Conservation (phyloP, 2,113 vertebrate genomes). For the Zapus hudsonius region DNA sequence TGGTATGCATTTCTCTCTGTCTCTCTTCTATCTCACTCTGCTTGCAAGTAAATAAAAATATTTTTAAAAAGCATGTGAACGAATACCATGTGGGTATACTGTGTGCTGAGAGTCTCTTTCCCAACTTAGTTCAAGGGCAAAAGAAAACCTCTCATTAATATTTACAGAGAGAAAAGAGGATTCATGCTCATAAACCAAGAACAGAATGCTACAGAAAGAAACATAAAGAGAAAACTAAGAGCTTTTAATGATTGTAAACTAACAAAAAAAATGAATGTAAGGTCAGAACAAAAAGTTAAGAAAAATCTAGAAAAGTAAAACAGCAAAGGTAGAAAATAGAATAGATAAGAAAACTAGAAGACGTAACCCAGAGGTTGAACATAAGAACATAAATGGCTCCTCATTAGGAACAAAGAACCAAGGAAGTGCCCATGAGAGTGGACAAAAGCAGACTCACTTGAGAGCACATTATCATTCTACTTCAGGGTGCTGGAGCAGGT, state of each 20-base stretch:
- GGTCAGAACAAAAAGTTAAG: neutral
- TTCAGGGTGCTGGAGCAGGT: neutral
- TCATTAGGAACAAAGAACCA: neutral
- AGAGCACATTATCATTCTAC: neutral
- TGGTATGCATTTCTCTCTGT: no score
- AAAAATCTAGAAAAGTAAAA: neutral
- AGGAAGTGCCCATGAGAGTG: neutral
- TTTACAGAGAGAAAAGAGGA: neutral
- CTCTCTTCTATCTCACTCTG: no score
- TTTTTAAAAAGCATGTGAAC: no score
- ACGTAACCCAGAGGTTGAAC: neutral
- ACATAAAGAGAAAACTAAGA: neutral
- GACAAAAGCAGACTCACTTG: neutral
- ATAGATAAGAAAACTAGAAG: neutral
- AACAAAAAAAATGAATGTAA: neutral
- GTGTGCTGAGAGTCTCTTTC: neutral
- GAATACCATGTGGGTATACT: neutral
- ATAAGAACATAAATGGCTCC: neutral
- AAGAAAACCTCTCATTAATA: neutral
- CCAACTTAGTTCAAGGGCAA: neutral
- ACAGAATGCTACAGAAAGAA: neutral
- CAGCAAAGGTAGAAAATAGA: neutral
- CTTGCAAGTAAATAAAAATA: no score
- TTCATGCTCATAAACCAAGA: neutral
- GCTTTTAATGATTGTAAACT: neutral